Conservation (phyloP, 2,113 vertebrate genomes). For the Hemiprocne comata region DNA sequence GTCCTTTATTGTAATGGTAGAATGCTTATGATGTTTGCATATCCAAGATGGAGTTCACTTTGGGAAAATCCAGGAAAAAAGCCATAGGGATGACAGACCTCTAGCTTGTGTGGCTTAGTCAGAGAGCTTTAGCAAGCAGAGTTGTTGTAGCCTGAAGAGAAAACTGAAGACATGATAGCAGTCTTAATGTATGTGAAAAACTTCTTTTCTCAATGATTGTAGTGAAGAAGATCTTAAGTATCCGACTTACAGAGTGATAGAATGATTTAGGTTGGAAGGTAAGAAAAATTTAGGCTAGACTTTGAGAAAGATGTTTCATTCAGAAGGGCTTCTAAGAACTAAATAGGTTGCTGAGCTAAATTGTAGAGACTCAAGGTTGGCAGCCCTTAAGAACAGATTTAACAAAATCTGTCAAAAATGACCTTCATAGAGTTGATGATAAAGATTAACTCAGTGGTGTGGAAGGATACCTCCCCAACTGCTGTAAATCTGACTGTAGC, state of each 20-base stretch:
- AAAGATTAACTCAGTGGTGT: slow-evolving; percentile 8
- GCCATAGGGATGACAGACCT: accelerated
- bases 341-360: background rate
- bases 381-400: background rate
- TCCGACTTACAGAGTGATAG: background rate
- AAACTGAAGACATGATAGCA: background rate
- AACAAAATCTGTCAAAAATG: slow-evolving; percentile 15
- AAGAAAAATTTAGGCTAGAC: background rate
- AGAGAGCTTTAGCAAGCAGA: background rate
- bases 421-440: background rate
- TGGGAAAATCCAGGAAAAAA: background rate
- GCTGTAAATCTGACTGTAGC: background rate
- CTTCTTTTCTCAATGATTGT: background rate
- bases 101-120: background rate
- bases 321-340: background rate
- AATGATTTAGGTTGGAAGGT: background rate
- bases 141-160: background rate
- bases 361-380: background rate
- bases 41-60: background rate
- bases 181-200: background rate
- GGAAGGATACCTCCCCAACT: background rate
- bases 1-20: background rate
- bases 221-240: background rate
- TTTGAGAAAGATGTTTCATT: background rate
- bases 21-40: background rate